Base-by-base conservation (phyloP, 2,797 vertebrate genomes). In the Helostoma temminkii region DNA sequence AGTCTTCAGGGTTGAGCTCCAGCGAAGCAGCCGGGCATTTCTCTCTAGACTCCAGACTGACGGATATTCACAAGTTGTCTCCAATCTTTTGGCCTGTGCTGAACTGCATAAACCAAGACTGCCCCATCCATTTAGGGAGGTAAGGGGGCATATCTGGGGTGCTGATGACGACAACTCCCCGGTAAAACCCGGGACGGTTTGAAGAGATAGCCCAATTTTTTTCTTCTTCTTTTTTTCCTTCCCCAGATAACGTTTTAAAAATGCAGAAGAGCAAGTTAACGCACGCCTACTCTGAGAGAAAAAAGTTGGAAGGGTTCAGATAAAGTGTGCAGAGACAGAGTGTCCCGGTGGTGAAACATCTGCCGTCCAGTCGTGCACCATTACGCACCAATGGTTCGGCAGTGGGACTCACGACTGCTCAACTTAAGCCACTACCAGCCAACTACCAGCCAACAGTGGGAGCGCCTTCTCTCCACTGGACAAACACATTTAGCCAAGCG, bases 51-150 rank as follows among this genome's bases (percentile, higher is more conserved):
- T 74, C 84, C 74, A 82, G 82, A 89, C 62, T 83, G 75, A 87
- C 87, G 80, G 88, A 80, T 84, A 84, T 78, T 85, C 88, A 85
- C 81, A 80, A 90, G 89, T 84, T 86, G 87, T 82, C 89, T 89
- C 79, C 92, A 87, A 76, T 87, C 89, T 89, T 88, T 90, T 84
- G 93, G 89, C 91, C 93, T 87, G 85, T 79, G 85, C 86, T 92
- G 89, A 90, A 89, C 88, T 92, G 91, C 89, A 90, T 62, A 81
- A 74, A 90, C 81, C 89, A 76, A 90, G 89, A 87, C 90, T 91
- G 90, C 71, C 88, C 90, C 90, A 92, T 92, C 93, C 93, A 92
- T 93, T 90, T 89, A 91, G 85, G 74, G 87, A 78, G 86, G 81
- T 43, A 50, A 75, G 42, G 46, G 60, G 80, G 62, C 82, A 74